Evolutionary conservation across 2,888 invertebrate species (phyloP).

Genomic region (Pyrrhosoma nymphula): DNA sequence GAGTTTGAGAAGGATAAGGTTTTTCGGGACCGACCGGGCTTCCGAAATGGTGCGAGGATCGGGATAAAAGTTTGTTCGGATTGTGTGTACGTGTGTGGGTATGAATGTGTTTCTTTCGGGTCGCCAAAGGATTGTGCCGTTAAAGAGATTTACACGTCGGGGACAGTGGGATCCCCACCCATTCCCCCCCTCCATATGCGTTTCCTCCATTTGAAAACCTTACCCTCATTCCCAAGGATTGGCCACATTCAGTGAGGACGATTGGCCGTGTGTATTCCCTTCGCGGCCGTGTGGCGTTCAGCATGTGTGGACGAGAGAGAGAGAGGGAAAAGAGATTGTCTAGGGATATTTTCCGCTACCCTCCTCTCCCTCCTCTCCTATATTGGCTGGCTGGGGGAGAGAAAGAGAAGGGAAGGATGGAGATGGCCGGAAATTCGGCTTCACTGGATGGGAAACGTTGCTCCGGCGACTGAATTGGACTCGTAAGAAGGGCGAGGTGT

Average conservation of each 20-base stretch:
- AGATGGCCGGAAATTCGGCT: background rate
- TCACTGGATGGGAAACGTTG: conserved; percentile 8
- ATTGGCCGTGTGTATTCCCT: background rate
- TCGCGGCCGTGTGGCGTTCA: background rate
- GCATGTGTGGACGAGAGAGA: background rate
- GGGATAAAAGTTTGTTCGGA: background rate
- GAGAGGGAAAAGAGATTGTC: background rate
- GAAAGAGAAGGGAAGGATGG: background rate
- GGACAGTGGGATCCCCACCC: background rate
- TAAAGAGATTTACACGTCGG: conserved; percentile 13
- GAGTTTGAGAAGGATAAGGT: background rate
- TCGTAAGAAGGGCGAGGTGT: background rate
- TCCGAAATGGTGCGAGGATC: background rate
- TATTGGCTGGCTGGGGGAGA: background rate
- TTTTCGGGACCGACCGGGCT: background rate
- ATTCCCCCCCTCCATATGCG: too few relatives aligned
- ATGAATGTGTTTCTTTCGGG: background rate
- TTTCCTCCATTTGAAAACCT: background rate
- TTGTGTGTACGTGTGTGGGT: background rate
- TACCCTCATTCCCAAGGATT: background rate
- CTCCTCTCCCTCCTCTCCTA: background rate
- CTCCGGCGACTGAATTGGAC: conserved; percentile 26
- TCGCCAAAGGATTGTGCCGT: background rate
- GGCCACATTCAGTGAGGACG: background rate
- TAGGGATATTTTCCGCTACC: background rate